A percentile compares a stretch with the other conserved stretches of the same genome.
Conservation (phyloP, 64 coral and sea anemone genomes). For the Acropora yongei region DNA sequence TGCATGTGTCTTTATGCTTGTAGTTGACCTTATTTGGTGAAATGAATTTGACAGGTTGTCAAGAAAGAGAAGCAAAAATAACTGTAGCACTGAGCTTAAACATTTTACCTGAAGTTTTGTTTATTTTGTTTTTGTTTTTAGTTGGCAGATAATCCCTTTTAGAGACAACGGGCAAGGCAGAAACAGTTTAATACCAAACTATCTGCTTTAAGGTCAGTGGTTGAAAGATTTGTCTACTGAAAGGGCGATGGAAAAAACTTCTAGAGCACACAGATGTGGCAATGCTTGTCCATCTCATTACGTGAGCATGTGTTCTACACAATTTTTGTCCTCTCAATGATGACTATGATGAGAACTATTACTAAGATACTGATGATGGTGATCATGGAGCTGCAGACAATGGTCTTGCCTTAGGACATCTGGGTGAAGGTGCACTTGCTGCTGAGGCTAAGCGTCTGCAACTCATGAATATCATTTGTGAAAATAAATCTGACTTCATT, state of each 20-base stretch:
- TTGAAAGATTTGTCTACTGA: constrained; percentile 48
- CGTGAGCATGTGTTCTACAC: background rate
- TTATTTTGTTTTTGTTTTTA: too few relatives aligned
- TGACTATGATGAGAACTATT: constrained; percentile 33
- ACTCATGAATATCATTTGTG: background rate
- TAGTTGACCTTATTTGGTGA: too few relatives aligned
- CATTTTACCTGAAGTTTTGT: too few relatives aligned
- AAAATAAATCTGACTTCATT: too few relatives aligned
- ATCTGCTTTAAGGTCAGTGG: constrained; percentile 28
- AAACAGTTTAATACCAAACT: constrained; percentile 39
- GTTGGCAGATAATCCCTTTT: constrained; percentile 30
- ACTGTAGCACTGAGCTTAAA: too few relatives aligned
- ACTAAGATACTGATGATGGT: constrained; percentile 34
- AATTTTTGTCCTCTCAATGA: too few relatives aligned
- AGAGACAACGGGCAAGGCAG: constrained; percentile 62
- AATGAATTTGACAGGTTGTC: too few relatives aligned
- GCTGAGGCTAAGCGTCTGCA: constrained; percentile 7
- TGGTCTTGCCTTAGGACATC: background rate
- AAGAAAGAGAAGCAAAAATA: too few relatives aligned
- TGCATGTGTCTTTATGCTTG: too few relatives aligned
- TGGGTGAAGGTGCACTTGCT: background rate
- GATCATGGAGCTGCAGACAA: constrained; percentile 34
- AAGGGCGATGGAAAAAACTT: constrained; percentile 70
- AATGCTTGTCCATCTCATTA: constrained; percentile 55
- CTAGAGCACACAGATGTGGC: constrained; percentile 58